These are phyloP conservation scores for Protula sp. DNA, from an alignment of 2,888 invertebrate species.

Conservation along the genomic window DNA sequence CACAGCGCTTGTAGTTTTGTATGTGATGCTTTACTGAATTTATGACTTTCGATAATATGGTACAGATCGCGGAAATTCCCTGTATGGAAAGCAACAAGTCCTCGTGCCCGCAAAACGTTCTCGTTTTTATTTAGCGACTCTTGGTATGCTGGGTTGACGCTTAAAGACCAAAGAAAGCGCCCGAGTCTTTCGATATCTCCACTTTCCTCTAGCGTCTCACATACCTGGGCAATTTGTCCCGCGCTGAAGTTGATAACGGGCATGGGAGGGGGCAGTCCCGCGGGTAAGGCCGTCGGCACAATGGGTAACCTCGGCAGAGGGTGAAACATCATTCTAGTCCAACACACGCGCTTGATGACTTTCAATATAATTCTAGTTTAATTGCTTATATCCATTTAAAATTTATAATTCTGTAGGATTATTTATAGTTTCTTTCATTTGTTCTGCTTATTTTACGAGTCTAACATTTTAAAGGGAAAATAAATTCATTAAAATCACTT, in stretches of 20 bases:
- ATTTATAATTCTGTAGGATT: too few species aligned
- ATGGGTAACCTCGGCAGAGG: not conserved
- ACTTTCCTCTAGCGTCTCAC: conserved; percentile 57
- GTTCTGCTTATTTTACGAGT: too few species aligned
- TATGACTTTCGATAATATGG: conserved; percentile 80
- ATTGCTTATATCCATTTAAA: too few species aligned
- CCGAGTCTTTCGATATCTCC: conserved; percentile 62
- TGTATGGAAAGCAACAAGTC: conserved; percentile 84
- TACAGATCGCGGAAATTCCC: conserved; percentile 85
- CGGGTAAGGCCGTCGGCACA: not conserved
- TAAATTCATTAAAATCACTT: too few species aligned
- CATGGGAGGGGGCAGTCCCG: not conserved
- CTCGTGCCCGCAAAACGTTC: conserved; percentile 77
- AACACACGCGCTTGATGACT: too few species aligned
- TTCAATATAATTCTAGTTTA: too few species aligned
- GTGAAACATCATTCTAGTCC: not conserved
- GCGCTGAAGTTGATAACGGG: conserved; percentile 41
- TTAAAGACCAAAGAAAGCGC: conserved; percentile 82
- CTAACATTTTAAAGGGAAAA: too few species aligned
- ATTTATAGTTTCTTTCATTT: too few species aligned
- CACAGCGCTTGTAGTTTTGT: conserved; percentile 84
- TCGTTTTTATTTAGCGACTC: conserved; percentile 73
- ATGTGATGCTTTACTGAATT: conserved; percentile 83
- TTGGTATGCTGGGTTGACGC: conserved; percentile 76
- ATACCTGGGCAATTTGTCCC: conserved; percentile 51